Evolutionary conservation across 2,888 invertebrate species (phyloP), one percentile per base, ranked within the genome.

Genomic region (Phytoseiulus persimilis): DNA sequence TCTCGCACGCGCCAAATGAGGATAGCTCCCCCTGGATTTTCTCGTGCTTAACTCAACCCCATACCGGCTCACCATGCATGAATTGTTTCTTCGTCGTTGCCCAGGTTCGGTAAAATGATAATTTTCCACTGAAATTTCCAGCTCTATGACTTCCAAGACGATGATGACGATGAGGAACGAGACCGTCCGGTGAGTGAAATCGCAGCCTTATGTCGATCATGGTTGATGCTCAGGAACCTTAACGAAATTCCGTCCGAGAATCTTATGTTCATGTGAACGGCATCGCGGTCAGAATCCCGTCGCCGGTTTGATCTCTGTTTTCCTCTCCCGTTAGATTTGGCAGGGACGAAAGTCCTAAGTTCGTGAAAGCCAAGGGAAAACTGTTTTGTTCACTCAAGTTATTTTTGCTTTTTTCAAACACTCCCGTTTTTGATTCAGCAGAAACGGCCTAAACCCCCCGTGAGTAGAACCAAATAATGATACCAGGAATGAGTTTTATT

Each of bases 121-220:
- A 28, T 18, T 11, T 65, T 2, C 1, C 9, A 18, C 1, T 65
- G 23, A 2, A 32, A 33, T 87, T 87, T 87, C 32, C 87, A 87
- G 87, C 32, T 87, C 6, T 87, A 93, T 83, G 95, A 95, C 91
- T 95, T 96, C 92, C 96, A 96, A 90, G 97, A 97, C 90, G 98
- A 98, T 91, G 97, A 98, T 31, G 96, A 96, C 90, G 97, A 97
- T 92, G 96, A 95, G 92, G 96, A 97, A 92, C 96, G 96, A 87
- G 87, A 87, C 33, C 87, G 87, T 87, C 87, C 87, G 94, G 93
- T 93, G 91, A 90, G 90, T 90, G 33, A 14, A 31, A 83, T n/a
- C 28, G 23, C 18, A 28, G 11, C 31, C 39, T 45, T 32, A 89
- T 33, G 39, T 39, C 32, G 90, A 83, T 31, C 28, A 28, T 9